These are phyloP conservation scores for Anguilla megastoma DNA, from an alignment of 2,797 vertebrate genomes.

Conservation along the genomic window DNA sequence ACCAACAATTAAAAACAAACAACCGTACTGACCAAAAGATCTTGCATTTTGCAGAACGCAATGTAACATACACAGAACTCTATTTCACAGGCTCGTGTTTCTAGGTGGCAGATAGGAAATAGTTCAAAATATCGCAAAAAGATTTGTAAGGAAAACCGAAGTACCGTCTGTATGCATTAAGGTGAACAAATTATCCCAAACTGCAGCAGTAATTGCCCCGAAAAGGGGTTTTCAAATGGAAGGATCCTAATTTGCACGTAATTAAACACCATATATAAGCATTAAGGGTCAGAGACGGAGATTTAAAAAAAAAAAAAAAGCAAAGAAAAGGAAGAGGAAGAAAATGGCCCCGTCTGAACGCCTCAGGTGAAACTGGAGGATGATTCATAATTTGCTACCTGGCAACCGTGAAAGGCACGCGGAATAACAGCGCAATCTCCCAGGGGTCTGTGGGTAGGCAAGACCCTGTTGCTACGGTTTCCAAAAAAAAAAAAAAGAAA, in stretches of 20 bases:
- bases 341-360: neutral
- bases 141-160: neutral
- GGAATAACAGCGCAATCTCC: neutral
- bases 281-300: neutral
- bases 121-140: neutral
- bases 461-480: slow-evolving; percentile 52
- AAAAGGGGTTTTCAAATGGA: slow-evolving; percentile 7
- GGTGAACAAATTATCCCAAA: neutral
- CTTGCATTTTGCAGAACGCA: neutral
- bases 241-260: slow-evolving; percentile 5
- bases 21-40: neutral
- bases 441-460: slow-evolving; percentile 38
- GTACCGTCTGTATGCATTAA: neutral
- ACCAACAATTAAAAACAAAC: neutral
- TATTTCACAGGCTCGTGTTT: too few species aligned
- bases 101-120: neutral
- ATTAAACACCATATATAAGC: slow-evolving; percentile 25
- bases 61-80: neutral
- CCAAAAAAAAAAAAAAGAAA: slow-evolving; percentile 10
- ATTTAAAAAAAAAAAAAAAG: neutral
- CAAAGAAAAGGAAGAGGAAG: neutral
- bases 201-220: neutral
- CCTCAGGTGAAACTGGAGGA: slow-evolving; percentile 43
- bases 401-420: slow-evolving; percentile 54
- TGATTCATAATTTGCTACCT: slow-evolving; percentile 52